These are phyloP conservation scores for Halictus ligatus DNA, from an alignment of 2,888 invertebrate genomes.

Conservation along the genomic window DNA sequence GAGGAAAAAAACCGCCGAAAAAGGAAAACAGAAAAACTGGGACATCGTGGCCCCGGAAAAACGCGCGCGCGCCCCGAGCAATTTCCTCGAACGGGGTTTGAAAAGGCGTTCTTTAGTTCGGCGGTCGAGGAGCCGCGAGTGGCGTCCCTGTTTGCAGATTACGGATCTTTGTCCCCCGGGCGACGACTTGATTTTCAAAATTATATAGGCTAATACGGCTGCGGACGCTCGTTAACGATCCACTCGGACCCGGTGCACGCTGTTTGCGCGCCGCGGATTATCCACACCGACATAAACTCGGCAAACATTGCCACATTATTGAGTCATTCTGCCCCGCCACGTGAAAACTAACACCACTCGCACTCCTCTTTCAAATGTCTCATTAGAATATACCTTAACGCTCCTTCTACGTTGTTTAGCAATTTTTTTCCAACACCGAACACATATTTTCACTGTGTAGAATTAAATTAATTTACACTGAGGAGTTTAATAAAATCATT, in stretches of 20 bases:
- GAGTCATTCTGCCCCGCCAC: background rate
- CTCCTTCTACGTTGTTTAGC: too few species aligned
- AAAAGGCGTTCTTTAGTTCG: slow-evolving; percentile 33
- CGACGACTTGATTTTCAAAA: slow-evolving; percentile 41
- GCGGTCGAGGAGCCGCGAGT: slow-evolving; percentile 22
- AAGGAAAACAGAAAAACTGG: slow-evolving; percentile 22
- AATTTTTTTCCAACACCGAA: too few species aligned
- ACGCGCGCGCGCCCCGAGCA: background rate
- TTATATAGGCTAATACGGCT: slow-evolving; percentile 33
- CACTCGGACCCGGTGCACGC: slow-evolving; percentile 29
- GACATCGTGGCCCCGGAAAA: slow-evolving; percentile 5
- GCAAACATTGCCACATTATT: slow-evolving; percentile 9
- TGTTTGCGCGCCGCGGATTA: slow-evolving; percentile 46
- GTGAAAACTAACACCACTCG: background rate
- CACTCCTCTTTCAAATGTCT: background rate
- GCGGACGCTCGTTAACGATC: slow-evolving; percentile 35
- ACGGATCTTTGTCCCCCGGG: slow-evolving; percentile 42
- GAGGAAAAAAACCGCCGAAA: background rate
- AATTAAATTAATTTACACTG: too few species aligned
- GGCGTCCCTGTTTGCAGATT: slow-evolving; percentile 35
- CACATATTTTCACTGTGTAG: too few species aligned
- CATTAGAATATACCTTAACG: background rate
- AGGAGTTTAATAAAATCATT: too few species aligned
- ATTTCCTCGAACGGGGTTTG: background rate
- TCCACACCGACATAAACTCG: slow-evolving; percentile 13